Evolutionary conservation across 2,113 vertebrate genomes (phyloP).

Genomic region (Barnardius zonarius): DNA sequence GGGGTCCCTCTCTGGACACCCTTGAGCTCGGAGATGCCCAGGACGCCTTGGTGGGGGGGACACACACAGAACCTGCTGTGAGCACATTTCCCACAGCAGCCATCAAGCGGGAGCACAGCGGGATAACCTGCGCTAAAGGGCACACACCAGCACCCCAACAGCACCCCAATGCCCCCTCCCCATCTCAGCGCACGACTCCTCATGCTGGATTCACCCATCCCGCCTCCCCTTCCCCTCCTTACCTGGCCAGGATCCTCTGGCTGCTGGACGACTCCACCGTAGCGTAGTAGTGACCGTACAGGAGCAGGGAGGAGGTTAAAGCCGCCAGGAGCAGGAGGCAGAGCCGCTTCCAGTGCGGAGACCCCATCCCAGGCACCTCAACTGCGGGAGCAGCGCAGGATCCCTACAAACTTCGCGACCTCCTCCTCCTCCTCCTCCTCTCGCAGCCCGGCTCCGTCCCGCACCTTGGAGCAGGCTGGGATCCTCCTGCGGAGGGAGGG

Average conservation of each 20-base stretch:
- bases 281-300: conserved; percentile 40
- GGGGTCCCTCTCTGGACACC: background rate
- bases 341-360: conserved; percentile 23
- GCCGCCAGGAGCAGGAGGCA: conserved; percentile 53
- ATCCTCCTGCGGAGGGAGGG: conserved; percentile 19
- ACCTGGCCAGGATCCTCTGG: conserved; percentile 42
- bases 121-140: background rate
- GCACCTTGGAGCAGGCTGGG: conserved; percentile 19
- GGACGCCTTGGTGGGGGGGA: background rate
- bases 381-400: background rate
- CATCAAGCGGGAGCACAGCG: background rate
- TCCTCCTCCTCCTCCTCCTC: too few relatives aligned
- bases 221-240: background rate
- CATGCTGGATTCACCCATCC: background rate
- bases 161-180: background rate
- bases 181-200: background rate
- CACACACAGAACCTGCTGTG: background rate
- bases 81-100: background rate
- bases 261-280: background rate
- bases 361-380: conserved; percentile 38
- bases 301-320: conserved; percentile 41
- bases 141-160: fast-evolving
- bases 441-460: background rate
- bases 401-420: background rate
- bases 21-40: background rate